These are phyloP conservation scores for Tipula confusa DNA, from an alignment of 2,888 invertebrate species.

Conservation along the genomic window DNA sequence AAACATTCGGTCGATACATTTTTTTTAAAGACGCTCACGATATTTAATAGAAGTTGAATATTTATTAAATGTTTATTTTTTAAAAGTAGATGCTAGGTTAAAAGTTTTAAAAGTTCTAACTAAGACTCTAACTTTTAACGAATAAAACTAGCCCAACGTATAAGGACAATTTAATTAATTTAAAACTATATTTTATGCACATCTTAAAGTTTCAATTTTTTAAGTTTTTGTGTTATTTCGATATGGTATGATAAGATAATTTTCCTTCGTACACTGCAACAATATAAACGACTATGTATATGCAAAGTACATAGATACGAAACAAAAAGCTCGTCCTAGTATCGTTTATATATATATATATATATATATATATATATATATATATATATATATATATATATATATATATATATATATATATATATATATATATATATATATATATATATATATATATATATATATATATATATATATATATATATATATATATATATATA, in stretches of 20 bases:
- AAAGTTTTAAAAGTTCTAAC: no score
- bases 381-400: neutral
- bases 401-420: neutral
- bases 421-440: neutral
- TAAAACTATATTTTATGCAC: no score
- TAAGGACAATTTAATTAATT: no score
- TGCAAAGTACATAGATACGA: neutral
- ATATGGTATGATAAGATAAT: neutral
- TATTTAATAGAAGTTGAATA: no score
- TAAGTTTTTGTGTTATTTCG: no score
- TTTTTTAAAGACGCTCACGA: no score
- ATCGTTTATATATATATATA: neutral
- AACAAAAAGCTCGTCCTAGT: neutral
- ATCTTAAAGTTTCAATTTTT: no score
- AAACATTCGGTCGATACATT: no score
- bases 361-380: neutral
- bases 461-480: neutral
- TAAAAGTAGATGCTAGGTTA: no score
- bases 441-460: neutral
- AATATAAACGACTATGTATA: neutral
- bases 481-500: neutral
- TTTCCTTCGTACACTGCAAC: neutral
- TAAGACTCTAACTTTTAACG: no score
- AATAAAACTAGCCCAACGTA: no score
- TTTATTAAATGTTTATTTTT: no score